Percentiles rank a stretch among this genome's conserved stretches.
These are phyloP conservation scores for Etheostoma perlongum DNA, from an alignment of 2,797 vertebrate genomes.

Conservation along the genomic window DNA sequence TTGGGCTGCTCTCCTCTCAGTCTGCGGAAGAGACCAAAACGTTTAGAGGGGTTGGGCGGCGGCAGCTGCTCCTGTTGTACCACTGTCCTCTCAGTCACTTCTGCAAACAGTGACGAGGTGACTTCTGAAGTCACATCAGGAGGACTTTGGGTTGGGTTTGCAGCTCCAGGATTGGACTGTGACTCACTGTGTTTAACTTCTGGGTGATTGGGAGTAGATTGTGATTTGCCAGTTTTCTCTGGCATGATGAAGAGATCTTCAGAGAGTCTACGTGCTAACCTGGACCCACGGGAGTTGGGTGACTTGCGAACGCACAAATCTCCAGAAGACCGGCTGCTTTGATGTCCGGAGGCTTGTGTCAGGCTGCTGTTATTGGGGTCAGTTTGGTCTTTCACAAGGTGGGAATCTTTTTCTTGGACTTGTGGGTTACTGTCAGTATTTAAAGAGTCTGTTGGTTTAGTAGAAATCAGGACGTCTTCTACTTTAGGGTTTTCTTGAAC, in stretches of 20 bases:
- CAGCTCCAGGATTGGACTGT: constrained; percentile 4
- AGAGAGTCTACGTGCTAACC: constrained; percentile 62
- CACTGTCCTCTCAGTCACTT: not conserved
- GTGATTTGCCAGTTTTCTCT: constrained; percentile 34
- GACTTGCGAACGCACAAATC: constrained; percentile 76
- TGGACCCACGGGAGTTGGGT: constrained; percentile 66
- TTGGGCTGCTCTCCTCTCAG: constrained; percentile 72
- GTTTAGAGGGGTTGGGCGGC: constrained; percentile 57
- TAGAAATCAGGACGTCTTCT: constrained; percentile 25
- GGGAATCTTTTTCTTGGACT: constrained; percentile 20
- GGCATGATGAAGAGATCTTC: constrained; percentile 80
- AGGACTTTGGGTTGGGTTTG: constrained; percentile 7
- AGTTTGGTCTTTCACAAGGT: not conserved
- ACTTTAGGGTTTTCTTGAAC: constrained; percentile 22
- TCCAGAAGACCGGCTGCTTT: constrained; percentile 56
- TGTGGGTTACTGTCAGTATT: constrained; percentile 19
- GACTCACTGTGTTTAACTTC: constrained; percentile 24
- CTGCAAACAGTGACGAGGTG: not conserved
- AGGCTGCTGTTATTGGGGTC: constrained; percentile 12
- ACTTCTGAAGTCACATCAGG: constrained; percentile 4
- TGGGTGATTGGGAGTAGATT: constrained; percentile 5
- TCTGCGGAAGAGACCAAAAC: constrained; percentile 80
- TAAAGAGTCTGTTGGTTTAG: constrained; percentile 22
- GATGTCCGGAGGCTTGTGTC: constrained; percentile 1
- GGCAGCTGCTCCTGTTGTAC: constrained; percentile 4